Conservation (phyloP, 2,797 vertebrate species). For the Onychomys leucogaster region DNA sequence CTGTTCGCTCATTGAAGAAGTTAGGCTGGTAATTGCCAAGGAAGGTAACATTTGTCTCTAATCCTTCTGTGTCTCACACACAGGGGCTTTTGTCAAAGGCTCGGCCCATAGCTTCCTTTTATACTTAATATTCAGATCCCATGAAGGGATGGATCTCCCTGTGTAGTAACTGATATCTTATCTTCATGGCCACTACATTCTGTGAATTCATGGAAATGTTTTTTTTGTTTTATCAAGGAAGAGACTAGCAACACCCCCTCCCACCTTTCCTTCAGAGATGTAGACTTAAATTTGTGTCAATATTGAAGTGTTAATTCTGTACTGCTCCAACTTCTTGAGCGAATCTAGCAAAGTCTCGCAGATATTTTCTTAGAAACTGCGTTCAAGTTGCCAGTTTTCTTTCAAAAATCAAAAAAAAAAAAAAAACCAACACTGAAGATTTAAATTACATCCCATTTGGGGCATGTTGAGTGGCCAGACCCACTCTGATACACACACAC, state of each 20-base stretch:
- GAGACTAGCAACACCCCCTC: not conserved
- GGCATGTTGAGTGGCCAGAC: conserved; percentile 2
- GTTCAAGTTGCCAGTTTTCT: not conserved
- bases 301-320: not conserved
- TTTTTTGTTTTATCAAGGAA: not conserved
- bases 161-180: not conserved
- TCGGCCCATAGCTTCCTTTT: not conserved
- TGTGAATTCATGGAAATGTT: not conserved
- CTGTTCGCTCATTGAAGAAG: not conserved
- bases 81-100: not conserved
- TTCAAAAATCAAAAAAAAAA: not conserved
- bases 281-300: conserved; percentile 25
- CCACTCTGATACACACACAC: not conserved
- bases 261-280: not conserved
- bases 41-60: not conserved
- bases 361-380: not conserved
- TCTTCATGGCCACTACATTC: not conserved
- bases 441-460: conserved; percentile 57
- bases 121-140: conserved; percentile 6
- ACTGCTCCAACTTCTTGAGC: not conserved
- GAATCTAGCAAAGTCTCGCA: conserved; percentile 16
- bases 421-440: conserved; percentile 14
- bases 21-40: not conserved
- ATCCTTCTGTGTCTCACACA: not conserved
- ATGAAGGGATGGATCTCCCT: not conserved